Evolutionary conservation across 2,113 vertebrate genomes (phyloP).

Genomic region (Hydrolagus affinis): DNA sequence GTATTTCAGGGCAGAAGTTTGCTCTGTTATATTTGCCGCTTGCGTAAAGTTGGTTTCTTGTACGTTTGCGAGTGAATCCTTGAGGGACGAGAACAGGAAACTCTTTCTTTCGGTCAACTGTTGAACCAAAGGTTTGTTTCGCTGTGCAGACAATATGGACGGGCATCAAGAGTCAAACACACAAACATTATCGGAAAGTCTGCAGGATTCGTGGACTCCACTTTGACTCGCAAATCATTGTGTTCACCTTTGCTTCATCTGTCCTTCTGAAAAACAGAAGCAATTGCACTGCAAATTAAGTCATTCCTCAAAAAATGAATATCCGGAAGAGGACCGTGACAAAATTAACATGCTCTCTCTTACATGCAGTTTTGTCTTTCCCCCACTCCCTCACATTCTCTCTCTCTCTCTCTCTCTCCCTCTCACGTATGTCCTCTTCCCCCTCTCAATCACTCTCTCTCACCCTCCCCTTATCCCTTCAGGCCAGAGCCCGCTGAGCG

Average conservation of each 20-base stretch:
- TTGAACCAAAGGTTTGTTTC: slow-evolving; percentile 55
- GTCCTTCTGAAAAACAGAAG: neutral
- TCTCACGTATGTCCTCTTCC: too few species aligned
- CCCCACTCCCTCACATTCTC: too few species aligned
- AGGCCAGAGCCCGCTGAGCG: too few species aligned
- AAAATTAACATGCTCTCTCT: too few species aligned
- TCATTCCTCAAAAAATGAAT: too few species aligned
- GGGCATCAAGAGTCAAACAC: slow-evolving; percentile 60
- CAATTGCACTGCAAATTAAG: neutral
- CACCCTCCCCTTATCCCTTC: too few species aligned
- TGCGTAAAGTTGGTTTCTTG: slow-evolving; percentile 53
- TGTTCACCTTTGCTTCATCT: neutral
- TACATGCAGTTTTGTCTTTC: too few species aligned
- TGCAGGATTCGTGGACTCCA: slow-evolving; percentile 21
- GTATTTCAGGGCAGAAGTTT: slow-evolving; percentile 38
- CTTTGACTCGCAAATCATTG: slow-evolving; percentile 4
- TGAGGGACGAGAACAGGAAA: slow-evolving; percentile 44
- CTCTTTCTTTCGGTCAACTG: slow-evolving; percentile 47
- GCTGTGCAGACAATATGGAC: slow-evolving; percentile 60
- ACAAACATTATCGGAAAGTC: slow-evolving; percentile 66
- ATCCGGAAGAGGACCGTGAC: too few species aligned
- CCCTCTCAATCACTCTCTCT: too few species aligned
- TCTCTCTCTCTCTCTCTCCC: too few species aligned
- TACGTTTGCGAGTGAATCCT: slow-evolving; percentile 46
- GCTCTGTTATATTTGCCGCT: slow-evolving; percentile 34